Conservation (phyloP, 2,113 vertebrate genomes). For the Hoplias malabaricus region DNA sequence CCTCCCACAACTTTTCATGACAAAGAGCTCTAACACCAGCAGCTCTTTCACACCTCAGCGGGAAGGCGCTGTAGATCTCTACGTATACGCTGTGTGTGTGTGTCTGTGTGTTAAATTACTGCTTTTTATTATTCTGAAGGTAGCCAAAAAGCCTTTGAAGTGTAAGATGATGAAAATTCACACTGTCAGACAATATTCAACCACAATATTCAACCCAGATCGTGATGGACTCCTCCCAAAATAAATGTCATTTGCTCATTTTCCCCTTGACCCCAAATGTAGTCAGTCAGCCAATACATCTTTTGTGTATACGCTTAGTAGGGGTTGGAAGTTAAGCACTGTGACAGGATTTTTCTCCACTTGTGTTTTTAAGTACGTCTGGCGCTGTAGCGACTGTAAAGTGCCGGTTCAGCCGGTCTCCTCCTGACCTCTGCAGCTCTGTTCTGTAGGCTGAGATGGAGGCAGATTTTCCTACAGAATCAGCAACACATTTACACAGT, state of each 20-base stretch:
- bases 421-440: neutral
- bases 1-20: conserved; percentile 3
- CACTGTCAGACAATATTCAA: too few species aligned
- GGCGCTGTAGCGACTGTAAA: neutral
- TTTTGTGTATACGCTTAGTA: neutral
- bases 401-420: neutral
- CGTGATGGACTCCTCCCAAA: too few species aligned
- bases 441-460: neutral
- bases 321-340: neutral
- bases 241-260: too few species aligned
- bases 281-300: too few species aligned
- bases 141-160: too few species aligned
- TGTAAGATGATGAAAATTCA: too few species aligned
- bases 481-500: neutral
- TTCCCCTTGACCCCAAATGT: too few species aligned
- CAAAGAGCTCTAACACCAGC: conserved; percentile 26
- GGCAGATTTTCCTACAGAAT: conserved; percentile 11
- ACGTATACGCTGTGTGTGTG: conserved; percentile 1
- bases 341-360: neutral
- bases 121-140: too few species aligned
- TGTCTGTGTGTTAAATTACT: neutral
- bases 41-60: neutral
- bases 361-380: neutral
- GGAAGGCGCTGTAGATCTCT: neutral
- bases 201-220: too few species aligned